phyloP scores from a whole-genome alignment of 1,140 invertebrate species.

The Polyergus mexicanus region DNA sequence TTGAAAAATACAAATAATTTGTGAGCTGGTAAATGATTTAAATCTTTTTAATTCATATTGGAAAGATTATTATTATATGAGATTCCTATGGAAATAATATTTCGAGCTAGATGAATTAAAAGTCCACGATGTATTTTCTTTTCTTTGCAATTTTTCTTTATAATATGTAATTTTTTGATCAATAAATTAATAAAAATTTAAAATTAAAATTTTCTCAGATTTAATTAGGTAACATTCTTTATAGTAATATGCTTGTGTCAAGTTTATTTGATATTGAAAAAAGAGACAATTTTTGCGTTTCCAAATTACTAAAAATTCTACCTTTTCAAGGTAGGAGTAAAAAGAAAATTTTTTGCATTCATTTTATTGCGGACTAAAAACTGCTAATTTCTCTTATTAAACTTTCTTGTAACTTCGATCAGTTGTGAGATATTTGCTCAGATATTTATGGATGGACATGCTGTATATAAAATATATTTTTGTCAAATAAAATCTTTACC shows the following conservation, averaged over 20 bases:
- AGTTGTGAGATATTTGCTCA: too few species aligned
- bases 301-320: too few species aligned
- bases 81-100: constrained; percentile 2
- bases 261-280: background rate
- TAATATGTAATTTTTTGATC: background rate
- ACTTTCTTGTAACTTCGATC: too few species aligned
- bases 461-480: too few species aligned
- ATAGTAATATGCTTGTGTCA: background rate
- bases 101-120: background rate
- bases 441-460: too few species aligned
- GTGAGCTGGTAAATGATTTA: background rate
- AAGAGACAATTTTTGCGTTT: background rate
- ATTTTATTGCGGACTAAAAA: too few species aligned
- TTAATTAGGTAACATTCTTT: background rate
- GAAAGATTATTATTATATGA: background rate
- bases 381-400: too few species aligned
- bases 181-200: background rate
- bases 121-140: background rate
- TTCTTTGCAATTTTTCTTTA: background rate
- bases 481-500: too few species aligned
- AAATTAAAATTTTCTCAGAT: background rate
- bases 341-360: too few species aligned
- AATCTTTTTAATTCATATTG: background rate
- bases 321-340: too few species aligned
- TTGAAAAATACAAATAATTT: constrained; percentile 18